phyloP scores from a whole-genome alignment of 2,888 invertebrate genomes.

The Calephelis perditalis region DNA sequence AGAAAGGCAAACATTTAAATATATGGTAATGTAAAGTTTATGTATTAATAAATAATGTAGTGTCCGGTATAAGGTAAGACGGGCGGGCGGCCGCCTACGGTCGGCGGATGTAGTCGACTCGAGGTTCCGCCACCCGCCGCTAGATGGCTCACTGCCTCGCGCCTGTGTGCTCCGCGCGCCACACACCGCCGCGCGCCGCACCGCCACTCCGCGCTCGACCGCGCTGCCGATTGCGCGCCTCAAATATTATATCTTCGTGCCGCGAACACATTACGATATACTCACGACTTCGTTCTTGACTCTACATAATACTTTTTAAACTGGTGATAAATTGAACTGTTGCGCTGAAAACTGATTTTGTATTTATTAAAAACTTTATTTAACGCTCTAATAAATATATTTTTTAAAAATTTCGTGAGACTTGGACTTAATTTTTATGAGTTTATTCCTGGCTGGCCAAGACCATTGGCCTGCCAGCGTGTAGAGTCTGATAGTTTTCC shows the following conservation, averaged over 20 bases:
- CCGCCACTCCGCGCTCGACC: conserved; percentile 74
- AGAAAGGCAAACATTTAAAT: background rate
- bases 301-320: conserved; percentile 34
- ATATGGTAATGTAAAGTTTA: conserved; percentile 4
- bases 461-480: conserved; percentile 29
- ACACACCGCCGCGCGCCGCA: conserved; percentile 53
- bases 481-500: conserved; percentile 26
- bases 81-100: conserved; percentile 49
- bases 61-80: conserved; percentile 5
- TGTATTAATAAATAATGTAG: conserved; percentile 9
- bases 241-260: conserved; percentile 47
- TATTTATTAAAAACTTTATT: conserved; percentile 15
- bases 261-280: conserved; percentile 50
- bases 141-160: conserved; percentile 57
- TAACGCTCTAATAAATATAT: conserved; percentile 21
- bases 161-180: conserved; percentile 61
- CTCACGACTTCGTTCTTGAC: conserved; percentile 54
- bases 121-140: conserved; percentile 56
- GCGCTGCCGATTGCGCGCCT: conserved; percentile 69
- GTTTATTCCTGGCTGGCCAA: conserved; percentile 21
- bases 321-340: conserved; percentile 21
- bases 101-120: conserved; percentile 35
- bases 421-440: conserved; percentile 32
- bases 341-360: conserved; percentile 14
- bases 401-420: conserved; percentile 28